Percentiles rank a stretch among this genome's conserved stretches.
Evolutionary conservation across 2,888 invertebrate species (phyloP).

Genomic region (Epirrhoe alternata): DNA sequence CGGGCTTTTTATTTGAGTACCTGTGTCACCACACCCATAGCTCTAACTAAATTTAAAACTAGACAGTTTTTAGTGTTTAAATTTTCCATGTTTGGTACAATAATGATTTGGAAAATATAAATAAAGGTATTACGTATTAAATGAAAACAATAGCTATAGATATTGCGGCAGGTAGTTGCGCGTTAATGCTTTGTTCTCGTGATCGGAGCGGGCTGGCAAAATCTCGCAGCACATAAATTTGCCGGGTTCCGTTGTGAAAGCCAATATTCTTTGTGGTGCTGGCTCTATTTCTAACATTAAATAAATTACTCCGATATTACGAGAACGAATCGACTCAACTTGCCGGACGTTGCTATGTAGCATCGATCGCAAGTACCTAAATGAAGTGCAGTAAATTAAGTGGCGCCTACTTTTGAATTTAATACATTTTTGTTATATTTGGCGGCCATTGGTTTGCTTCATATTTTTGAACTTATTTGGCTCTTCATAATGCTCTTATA

Average conservation of each 20-base stretch:
- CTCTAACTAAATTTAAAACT: too few relatives aligned
- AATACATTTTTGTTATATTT: neutral
- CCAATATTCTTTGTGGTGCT: constrained; percentile 83
- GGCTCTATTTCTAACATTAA: constrained; percentile 83
- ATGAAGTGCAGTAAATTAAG: constrained; percentile 73
- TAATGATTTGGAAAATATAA: too few relatives aligned
- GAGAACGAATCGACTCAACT: constrained; percentile 81
- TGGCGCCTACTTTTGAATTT: constrained; percentile 54
- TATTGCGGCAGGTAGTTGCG: constrained; percentile 42
- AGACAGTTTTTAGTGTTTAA: too few relatives aligned
- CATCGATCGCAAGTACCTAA: constrained; percentile 65
- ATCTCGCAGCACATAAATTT: constrained; percentile 82
- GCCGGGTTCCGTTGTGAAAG: constrained; percentile 83
- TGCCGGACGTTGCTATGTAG: constrained; percentile 71
- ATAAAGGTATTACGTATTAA: constrained; percentile 11
- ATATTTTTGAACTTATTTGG: too few relatives aligned
- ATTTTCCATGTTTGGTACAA: too few relatives aligned
- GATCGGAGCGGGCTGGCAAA: constrained; percentile 68
- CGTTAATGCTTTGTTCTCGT: constrained; percentile 69
- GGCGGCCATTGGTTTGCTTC: too few relatives aligned
- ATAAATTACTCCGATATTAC: constrained; percentile 84
- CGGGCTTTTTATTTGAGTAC: too few relatives aligned
- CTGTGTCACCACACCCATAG: too few relatives aligned
- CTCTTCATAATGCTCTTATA: too few relatives aligned
- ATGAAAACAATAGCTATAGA: constrained; percentile 24